Conservation (phyloP, 2,888 invertebrate species). For the Amblyjoppa fuscipennis region DNA sequence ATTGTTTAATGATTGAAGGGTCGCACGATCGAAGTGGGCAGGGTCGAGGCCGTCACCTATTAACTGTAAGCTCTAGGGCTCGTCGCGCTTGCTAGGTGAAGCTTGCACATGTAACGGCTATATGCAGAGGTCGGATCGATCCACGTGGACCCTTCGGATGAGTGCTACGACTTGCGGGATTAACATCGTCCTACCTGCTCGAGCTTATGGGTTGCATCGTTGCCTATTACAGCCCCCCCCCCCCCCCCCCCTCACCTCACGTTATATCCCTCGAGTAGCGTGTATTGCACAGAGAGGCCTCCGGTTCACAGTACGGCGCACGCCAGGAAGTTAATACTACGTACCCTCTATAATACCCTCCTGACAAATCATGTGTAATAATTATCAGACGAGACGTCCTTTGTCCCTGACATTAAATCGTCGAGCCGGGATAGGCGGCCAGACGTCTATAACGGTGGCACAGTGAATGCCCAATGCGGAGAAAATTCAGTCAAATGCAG, state of each 20-base stretch:
- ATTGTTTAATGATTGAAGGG: conserved; percentile 35
- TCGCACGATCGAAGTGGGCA: not conserved
- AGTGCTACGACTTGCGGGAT: conserved; percentile 15
- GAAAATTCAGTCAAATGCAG: not conserved
- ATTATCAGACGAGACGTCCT: conserved; percentile 61
- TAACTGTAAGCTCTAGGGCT: not conserved
- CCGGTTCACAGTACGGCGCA: not conserved
- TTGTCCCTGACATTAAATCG: conserved; percentile 65
- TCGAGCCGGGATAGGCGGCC: conserved; percentile 16
- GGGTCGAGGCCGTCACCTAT: conserved; percentile 7
- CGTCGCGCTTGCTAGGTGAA: not conserved
- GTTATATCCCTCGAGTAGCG: not conserved
- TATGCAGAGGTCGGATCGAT: conserved; percentile 23
- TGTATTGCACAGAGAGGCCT: not conserved
- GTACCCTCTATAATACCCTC: conserved; percentile 39
- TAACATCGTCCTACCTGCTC: conserved; percentile 3
- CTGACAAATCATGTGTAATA: conserved; percentile 54
- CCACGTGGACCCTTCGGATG: conserved; percentile 42
- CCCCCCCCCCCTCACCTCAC: not conserved
- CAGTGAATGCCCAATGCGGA: not conserved
- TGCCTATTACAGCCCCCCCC: not conserved
- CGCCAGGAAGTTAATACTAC: conserved; percentile 43
- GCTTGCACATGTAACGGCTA: conserved; percentile 1
- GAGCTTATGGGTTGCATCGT: conserved; percentile 14
- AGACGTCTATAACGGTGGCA: conserved; percentile 16